Evolutionary conservation across 1,140 invertebrate species (phyloP).

Genomic region (Drosophila asahinai): DNA sequence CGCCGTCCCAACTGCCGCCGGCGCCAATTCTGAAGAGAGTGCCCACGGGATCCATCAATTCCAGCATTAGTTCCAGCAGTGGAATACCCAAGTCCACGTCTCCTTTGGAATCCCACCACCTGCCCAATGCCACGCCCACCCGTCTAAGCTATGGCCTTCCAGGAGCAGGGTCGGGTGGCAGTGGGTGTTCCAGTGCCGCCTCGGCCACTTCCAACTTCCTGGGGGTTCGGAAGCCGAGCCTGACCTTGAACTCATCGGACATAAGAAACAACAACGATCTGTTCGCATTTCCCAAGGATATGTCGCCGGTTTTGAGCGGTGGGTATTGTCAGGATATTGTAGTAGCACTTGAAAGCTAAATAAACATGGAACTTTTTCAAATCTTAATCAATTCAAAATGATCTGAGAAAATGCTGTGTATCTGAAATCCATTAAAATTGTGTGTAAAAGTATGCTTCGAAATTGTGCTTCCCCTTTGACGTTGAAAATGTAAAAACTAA

Average conservation of each 20-base stretch:
- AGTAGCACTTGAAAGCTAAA: too few species aligned
- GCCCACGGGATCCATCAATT: conserved; percentile 8
- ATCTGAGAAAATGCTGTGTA: too few species aligned
- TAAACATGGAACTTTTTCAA: not conserved
- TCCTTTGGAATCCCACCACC: conserved; percentile 74
- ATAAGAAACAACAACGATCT: conserved; percentile 78
- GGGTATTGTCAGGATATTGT: conserved; percentile 2
- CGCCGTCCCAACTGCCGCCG: conserved; percentile 79
- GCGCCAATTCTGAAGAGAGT: conserved; percentile 71
- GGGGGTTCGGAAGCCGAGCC: conserved; percentile 71
- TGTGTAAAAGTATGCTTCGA: too few species aligned
- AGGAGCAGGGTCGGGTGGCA: conserved; percentile 8
- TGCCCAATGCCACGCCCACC: conserved; percentile 77
- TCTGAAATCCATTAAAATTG: too few species aligned
- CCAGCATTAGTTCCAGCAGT: conserved; percentile 21
- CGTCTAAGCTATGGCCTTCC: conserved; percentile 32
- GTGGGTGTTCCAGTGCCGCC: conserved; percentile 39
- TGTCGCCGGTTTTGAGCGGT: conserved; percentile 75
- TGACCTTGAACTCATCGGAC: conserved; percentile 79
- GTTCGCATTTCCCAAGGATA: conserved; percentile 79
- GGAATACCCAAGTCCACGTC: conserved; percentile 76
- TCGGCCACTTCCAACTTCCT: conserved; percentile 63
- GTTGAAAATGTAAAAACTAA: too few species aligned
- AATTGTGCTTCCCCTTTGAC: too few species aligned
- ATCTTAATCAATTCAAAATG: not conserved